Conservation (phyloP, 2,113 vertebrate species). For the Rhinopithecus roxellana region DNA sequence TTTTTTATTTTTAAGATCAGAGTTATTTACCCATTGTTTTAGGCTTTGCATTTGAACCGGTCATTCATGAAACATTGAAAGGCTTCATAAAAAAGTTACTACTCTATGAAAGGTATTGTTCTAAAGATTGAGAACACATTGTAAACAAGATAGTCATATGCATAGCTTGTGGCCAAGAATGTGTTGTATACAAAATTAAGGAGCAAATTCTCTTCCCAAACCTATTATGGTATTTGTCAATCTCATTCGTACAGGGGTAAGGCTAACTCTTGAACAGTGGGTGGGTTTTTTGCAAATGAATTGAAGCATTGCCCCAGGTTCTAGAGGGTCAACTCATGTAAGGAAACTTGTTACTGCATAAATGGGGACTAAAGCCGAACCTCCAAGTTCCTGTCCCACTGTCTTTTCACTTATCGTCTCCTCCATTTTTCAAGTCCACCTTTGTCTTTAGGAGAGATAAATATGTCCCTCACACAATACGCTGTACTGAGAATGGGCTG, state of each 20-base stretch:
- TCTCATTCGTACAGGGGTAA: background rate
- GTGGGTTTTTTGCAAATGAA: background rate
- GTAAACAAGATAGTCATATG: background rate
- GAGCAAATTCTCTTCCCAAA: background rate
- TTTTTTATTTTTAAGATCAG: background rate
- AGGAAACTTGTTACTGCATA: background rate
- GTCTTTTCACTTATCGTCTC: background rate
- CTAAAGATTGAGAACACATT: background rate
- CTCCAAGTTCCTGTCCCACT: background rate
- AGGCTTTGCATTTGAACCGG: background rate
- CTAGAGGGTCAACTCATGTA: background rate
- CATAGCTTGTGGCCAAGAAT: background rate
- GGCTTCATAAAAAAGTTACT: background rate
- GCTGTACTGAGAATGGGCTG: background rate
- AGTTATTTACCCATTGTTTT: background rate
- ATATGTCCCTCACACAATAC: background rate
- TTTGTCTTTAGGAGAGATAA: background rate
- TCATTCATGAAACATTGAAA: background rate
- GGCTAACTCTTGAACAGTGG: background rate
- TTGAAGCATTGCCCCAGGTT: background rate
- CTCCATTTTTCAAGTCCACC: background rate
- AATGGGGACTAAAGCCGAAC: background rate
- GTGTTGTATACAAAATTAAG: conserved; percentile 6
- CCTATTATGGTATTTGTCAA: background rate
- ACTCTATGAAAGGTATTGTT: background rate